A percentile compares a stretch with the other conserved stretches of the same genome.
These are phyloP conservation scores for Microcebus tavaratra DNA, from an alignment of 2,113 vertebrate genomes.

Conservation along the genomic window DNA sequence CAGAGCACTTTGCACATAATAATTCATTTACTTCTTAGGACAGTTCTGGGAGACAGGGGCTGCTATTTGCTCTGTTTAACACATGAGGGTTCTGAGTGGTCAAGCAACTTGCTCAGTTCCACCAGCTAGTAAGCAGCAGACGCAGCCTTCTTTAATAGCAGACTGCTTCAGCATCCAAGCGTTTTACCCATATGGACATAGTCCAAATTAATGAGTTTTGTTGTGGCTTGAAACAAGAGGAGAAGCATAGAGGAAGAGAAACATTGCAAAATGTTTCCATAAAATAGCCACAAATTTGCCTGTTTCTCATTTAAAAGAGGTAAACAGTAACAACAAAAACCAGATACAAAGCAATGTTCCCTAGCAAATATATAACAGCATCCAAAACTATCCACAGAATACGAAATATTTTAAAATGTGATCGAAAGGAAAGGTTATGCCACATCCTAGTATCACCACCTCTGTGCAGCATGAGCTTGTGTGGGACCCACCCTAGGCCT, in stretches of 20 bases:
- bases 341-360: background rate
- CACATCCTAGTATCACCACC: rapidly evolving
- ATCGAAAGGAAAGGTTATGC: background rate
- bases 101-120: background rate
- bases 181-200: background rate
- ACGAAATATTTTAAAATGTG: background rate
- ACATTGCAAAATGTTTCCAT: background rate
- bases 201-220: background rate
- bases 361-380: background rate
- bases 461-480: background rate
- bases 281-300: background rate
- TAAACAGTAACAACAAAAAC: background rate
- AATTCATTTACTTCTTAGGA: background rate
- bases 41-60: background rate
- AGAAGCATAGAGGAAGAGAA: background rate
- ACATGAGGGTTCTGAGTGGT: background rate
- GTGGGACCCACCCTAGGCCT: no score
- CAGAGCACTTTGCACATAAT: background rate
- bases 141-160: background rate
- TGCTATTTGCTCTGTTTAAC: background rate
- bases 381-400: background rate
- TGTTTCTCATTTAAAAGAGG: background rate
- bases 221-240: background rate
- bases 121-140: background rate
- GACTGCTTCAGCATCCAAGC: no score